Percentiles rank a stretch among this genome's conserved stretches.
These are phyloP conservation scores for Trissolcus brochymenae DNA, from an alignment of 2,888 invertebrate species.

Conservation along the genomic window DNA sequence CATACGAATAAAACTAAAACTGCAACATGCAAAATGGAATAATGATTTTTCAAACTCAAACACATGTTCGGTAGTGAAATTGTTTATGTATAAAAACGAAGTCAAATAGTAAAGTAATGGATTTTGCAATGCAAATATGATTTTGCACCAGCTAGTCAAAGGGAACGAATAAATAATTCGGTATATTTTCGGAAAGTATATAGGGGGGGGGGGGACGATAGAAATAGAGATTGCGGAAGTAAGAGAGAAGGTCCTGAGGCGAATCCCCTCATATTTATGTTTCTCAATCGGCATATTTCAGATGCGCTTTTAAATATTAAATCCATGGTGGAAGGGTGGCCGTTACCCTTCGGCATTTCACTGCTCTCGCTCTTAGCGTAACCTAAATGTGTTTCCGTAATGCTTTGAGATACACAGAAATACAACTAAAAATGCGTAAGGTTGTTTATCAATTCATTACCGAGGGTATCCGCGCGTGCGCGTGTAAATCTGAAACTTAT, in stretches of 20 bases:
- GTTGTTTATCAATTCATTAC: constrained; percentile 48
- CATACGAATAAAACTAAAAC: no score
- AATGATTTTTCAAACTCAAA: no score
- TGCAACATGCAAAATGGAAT: no score
- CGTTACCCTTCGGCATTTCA: constrained; percentile 56
- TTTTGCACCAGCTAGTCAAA: constrained; percentile 49
- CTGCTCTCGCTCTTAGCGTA: constrained; percentile 54
- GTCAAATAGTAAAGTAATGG: constrained; percentile 23
- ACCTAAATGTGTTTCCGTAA: constrained; percentile 47
- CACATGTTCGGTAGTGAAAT: not conserved
- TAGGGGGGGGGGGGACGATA: constrained; percentile 21
- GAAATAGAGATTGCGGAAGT: constrained; percentile 53
- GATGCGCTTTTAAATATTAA: constrained; percentile 76
- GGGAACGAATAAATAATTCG: constrained; percentile 71
- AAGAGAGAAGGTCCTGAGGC: constrained; percentile 52
- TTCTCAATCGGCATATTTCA: constrained; percentile 75
- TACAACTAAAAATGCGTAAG: constrained; percentile 44
- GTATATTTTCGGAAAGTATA: constrained; percentile 53
- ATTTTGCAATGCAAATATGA: constrained; percentile 55
- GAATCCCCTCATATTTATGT: constrained; percentile 71
- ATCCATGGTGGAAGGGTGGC: constrained; percentile 63
- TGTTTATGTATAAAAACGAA: constrained; percentile 13
- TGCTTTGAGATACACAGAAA: constrained; percentile 49
- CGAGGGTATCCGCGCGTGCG: constrained; percentile 1
- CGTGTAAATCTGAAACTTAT: not conserved